A percentile compares a stretch with the other conserved stretches of the same genome.
Evolutionary conservation across 2,797 vertebrate genomes (phyloP).

Genomic region (Telmatherina bonti): DNA sequence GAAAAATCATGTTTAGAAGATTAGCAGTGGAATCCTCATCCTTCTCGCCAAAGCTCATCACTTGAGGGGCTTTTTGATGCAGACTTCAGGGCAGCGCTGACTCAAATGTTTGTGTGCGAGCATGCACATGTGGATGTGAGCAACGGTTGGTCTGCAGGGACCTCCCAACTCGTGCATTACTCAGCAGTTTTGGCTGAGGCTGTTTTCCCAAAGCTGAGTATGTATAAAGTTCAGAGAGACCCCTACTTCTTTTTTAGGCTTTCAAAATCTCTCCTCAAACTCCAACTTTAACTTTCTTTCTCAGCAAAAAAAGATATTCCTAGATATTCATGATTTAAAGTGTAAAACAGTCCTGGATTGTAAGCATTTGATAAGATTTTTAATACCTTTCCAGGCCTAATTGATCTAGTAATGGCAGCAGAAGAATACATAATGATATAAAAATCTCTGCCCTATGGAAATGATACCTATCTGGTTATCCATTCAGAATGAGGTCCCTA

Average conservation of each 20-base stretch:
- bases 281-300: conserved; percentile 31
- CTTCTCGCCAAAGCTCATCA: conserved; percentile 75
- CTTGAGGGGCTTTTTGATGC: conserved; percentile 71
- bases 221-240: conserved; percentile 55
- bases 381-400: conserved; percentile 26
- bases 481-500: conserved; percentile 46
- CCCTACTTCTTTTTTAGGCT: conserved; percentile 15
- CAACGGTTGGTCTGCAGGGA: conserved; percentile 57
- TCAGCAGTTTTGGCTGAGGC: conserved; percentile 69
- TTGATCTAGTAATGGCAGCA: conserved; percentile 14
- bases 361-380: conserved; percentile 25
- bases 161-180: conserved; percentile 62
- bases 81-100: conserved; percentile 64
- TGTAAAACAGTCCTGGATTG: neutral
- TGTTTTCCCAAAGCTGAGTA: conserved; percentile 56
- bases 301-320: conserved; percentile 30
- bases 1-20: conserved; percentile 85
- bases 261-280: conserved; percentile 30
- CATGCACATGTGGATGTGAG: conserved; percentile 7
- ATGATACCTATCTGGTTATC: conserved; percentile 38
- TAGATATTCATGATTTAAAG: neutral
- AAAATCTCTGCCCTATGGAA: conserved; percentile 22
- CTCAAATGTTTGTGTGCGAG: conserved; percentile 56
- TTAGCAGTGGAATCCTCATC: conserved; percentile 75
- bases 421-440: conserved; percentile 47